phyloP scores from a whole-genome alignment of 2,797 vertebrate species.

The Nothura maculosa region DNA sequence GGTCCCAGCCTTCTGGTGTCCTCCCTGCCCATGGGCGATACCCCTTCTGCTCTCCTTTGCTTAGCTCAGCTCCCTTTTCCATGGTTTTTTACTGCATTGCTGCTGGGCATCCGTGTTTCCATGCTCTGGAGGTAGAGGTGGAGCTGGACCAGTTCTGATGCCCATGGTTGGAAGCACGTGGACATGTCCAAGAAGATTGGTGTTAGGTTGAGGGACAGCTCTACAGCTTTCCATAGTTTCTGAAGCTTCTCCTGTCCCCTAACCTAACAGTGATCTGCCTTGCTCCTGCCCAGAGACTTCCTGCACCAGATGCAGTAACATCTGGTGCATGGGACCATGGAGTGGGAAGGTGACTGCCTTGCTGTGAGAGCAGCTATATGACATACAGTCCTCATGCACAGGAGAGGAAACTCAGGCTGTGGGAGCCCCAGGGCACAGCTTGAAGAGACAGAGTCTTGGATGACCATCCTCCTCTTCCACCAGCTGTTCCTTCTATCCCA shows the following conservation, averaged over 20 bases:
- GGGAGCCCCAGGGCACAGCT: background rate
- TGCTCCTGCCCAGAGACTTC: background rate
- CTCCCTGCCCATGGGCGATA: background rate
- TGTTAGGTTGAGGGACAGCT: background rate
- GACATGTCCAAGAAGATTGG: background rate
- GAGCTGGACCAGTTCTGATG: background rate
- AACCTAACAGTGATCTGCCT: background rate
- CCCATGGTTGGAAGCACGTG: background rate
- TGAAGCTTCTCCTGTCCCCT: background rate
- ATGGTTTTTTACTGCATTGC: background rate
- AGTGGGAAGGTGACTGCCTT: background rate
- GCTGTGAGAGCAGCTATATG: background rate
- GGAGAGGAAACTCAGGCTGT: accelerated
- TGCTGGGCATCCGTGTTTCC: background rate
- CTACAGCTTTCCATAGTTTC: background rate
- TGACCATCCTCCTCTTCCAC: background rate
- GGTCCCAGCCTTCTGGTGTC: background rate
- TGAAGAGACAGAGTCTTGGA: background rate
- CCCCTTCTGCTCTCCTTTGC: background rate
- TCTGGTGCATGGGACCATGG: background rate
- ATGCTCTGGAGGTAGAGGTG: too few relatives aligned
- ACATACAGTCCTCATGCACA: background rate
- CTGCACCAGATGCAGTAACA: background rate
- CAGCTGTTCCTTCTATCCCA: accelerated
- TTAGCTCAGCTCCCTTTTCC: background rate